Evolutionary conservation across 2,113 vertebrate genomes (phyloP).

Genomic region (Myxocyprinus asiaticus): DNA sequence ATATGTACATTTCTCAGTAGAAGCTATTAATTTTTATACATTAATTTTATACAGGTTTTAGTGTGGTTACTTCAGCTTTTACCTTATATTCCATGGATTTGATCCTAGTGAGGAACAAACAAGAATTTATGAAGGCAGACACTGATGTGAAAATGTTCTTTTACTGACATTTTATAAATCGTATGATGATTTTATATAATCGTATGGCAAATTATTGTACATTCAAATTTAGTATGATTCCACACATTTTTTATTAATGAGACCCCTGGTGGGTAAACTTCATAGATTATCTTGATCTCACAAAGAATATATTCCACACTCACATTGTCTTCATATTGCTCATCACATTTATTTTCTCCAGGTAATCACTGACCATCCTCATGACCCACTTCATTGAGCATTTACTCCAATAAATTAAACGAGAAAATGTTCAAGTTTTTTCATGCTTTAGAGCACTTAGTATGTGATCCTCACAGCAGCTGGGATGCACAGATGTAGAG

Average conservation of each 20-base stretch:
- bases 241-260: neutral
- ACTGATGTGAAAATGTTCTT: too few relatives aligned
- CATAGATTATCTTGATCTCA: neutral
- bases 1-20: too few relatives aligned
- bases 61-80: too few relatives aligned
- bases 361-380: slow-evolving; percentile 6
- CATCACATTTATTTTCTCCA: slow-evolving; percentile 20
- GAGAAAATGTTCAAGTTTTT: slow-evolving; percentile 15
- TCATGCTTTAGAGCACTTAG: neutral
- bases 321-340: slow-evolving; percentile 42
- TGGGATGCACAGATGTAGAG: slow-evolving; percentile 49
- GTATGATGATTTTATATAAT: too few relatives aligned
- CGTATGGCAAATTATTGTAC: neutral
- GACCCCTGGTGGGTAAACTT: neutral
- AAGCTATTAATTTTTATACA: too few relatives aligned
- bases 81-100: too few relatives aligned
- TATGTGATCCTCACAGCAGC: slow-evolving; percentile 24
- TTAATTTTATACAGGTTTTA: too few relatives aligned
- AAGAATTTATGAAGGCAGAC: too few relatives aligned
- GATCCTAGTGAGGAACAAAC: too few relatives aligned
- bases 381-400: slow-evolving; percentile 10
- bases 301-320: neutral
- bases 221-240: neutral
- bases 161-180: too few relatives aligned
- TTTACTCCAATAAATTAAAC: slow-evolving; percentile 3